Percentiles rank a stretch among this genome's conserved stretches.
Evolutionary conservation across 1,140 invertebrate species (phyloP).

Genomic region (Nasonia vitripennis): DNA sequence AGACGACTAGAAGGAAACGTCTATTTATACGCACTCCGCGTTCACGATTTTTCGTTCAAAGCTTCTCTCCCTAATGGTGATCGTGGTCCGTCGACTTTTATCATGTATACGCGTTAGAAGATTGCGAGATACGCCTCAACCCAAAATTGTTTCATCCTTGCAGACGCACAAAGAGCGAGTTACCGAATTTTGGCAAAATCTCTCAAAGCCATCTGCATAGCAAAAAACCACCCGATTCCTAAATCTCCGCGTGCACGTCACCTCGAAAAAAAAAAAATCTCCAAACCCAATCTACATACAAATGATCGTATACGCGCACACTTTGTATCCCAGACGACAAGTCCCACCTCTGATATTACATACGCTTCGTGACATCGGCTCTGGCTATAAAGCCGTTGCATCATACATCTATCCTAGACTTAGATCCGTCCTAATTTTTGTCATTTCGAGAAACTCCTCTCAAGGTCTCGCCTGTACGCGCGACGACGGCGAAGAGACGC

Average conservation of each 20-base stretch:
- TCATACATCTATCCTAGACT: neutral
- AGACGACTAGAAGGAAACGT: no score
- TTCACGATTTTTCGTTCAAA: no score
- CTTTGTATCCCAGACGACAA: neutral
- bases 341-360: neutral
- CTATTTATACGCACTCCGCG: no score
- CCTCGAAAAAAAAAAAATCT: neutral
- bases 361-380: neutral
- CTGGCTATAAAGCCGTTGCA: neutral
- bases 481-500: neutral
- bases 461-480: neutral
- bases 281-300: neutral
- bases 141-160: no score
- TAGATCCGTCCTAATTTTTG: neutral
- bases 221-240: no score
- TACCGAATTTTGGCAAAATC: neutral
- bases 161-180: no score
- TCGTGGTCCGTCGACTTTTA: no score
- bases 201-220: neutral
- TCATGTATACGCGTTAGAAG: no score
- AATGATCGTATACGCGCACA: neutral
- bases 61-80: no score
- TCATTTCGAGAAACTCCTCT: constrained; percentile 10
- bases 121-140: no score
- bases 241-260: neutral